A percentile compares a stretch with the other conserved stretches of the same genome.
Conservation (phyloP, 2,113 vertebrate genomes). For the Gadus macrocephalus region DNA sequence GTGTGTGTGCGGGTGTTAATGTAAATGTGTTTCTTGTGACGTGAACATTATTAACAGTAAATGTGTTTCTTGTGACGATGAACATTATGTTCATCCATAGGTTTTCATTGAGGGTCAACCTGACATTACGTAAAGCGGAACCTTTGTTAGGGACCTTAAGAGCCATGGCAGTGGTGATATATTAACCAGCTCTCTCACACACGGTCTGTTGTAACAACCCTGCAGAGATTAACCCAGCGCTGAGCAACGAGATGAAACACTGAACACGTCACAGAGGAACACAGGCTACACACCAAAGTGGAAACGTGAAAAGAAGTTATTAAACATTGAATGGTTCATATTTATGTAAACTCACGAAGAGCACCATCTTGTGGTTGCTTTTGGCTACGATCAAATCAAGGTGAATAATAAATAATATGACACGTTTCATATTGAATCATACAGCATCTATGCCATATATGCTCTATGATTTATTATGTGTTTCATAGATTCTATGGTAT, state of each 20-base stretch:
- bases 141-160: slow-evolving; percentile 18
- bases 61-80: not conserved
- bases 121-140: not conserved
- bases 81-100: no score
- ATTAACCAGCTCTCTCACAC: slow-evolving; percentile 28
- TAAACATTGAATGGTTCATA: not conserved
- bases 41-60: not conserved
- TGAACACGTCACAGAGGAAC: not conserved
- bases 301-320: not conserved
- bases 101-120: not conserved
- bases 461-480: no score
- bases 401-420: no score
- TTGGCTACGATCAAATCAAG: no score
- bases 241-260: not conserved
- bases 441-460: no score
- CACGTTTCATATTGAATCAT: no score
- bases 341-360: not conserved
- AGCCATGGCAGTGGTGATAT: slow-evolving; percentile 26
- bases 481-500: no score
- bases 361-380: slow-evolving; percentile 38
- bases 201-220: no score
- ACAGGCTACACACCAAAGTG: not conserved
- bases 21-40: not conserved
- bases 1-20: not conserved
- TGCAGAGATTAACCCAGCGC: no score